Evolutionary conservation across 1,140 invertebrate genomes (phyloP).

Genomic region (Atopsyche davidsoni): DNA sequence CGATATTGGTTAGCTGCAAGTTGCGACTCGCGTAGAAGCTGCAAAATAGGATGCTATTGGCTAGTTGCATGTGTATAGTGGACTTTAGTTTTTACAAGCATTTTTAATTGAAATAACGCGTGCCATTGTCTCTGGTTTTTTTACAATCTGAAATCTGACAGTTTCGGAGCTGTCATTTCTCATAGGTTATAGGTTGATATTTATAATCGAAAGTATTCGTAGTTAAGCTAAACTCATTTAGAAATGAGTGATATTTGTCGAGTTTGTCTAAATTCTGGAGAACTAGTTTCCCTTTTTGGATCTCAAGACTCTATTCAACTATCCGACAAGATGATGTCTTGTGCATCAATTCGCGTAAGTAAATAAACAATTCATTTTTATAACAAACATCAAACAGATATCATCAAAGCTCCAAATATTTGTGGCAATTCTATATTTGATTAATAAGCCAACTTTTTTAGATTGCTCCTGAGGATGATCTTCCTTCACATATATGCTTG

Average conservation of each 20-base stretch:
- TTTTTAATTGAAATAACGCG: too few species aligned
- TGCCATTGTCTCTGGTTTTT: too few species aligned
- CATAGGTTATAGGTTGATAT: too few species aligned
- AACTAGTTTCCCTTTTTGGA: constrained; percentile 22
- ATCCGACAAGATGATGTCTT: constrained; percentile 25
- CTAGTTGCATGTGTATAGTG: too few species aligned
- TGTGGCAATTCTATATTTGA: background rate
- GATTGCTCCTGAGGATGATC: constrained; percentile 38
- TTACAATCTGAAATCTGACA: too few species aligned
- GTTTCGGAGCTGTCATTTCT: too few species aligned
- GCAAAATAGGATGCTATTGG: too few species aligned
- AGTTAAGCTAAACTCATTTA: too few species aligned
- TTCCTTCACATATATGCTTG: constrained; percentile 39
- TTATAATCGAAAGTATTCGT: too few species aligned
- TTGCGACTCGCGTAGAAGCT: too few species aligned
- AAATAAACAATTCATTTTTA: background rate
- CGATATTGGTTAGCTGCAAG: too few species aligned
- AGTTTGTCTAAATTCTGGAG: constrained; percentile 19
- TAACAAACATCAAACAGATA: background rate
- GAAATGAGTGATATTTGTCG: constrained; percentile 24
- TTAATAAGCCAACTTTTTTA: constrained; percentile 29
- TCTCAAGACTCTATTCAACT: constrained; percentile 14
- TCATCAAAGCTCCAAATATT: background rate
- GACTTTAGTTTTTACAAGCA: too few species aligned
- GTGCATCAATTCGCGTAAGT: constrained; percentile 23